Evolutionary conservation across 2,797 vertebrate species (phyloP).

Genomic region (Rhadinocentrus ornatus): DNA sequence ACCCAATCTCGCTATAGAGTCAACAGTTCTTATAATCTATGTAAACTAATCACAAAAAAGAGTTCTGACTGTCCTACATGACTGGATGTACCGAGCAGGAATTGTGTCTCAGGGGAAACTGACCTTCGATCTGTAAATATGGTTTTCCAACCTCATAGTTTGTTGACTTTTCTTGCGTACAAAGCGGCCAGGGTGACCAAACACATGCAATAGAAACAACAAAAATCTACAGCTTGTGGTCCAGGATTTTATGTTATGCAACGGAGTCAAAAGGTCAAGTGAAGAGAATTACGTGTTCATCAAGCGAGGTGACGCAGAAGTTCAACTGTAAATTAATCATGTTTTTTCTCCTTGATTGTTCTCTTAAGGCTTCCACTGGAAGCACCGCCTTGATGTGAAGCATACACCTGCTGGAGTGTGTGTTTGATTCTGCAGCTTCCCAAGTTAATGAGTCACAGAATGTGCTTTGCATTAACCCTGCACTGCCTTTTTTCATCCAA

Average conservation of each 20-base stretch:
- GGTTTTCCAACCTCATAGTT: conserved; percentile 57
- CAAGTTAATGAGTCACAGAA: conserved; percentile 36
- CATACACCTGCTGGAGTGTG: conserved; percentile 38
- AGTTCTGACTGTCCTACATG: conserved; percentile 39
- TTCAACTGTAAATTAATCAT: conserved; percentile 15
- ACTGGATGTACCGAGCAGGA: conserved; percentile 49
- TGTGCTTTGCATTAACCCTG: conserved; percentile 42
- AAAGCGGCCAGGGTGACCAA: conserved; percentile 50
- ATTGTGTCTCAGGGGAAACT: conserved; percentile 72
- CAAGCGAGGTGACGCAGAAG: conserved; percentile 19
- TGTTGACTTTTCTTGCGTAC: conserved; percentile 71
- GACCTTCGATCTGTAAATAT: conserved; percentile 84
- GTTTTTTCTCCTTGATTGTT: not conserved
- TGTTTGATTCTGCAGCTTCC: conserved; percentile 22
- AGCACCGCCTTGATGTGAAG: conserved; percentile 44
- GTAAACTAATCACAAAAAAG: conserved; percentile 1
- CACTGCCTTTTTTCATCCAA: conserved; percentile 14
- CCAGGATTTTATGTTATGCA: conserved; percentile 21
- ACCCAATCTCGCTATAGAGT: not conserved
- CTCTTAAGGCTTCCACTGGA: conserved; percentile 2
- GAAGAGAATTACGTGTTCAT: conserved; percentile 26
- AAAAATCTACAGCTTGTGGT: conserved; percentile 12
- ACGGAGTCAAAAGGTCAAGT: conserved; percentile 23
- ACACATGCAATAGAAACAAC: conserved; percentile 39
- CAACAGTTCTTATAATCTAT: conserved; percentile 5